Evolutionary conservation across 1,140 invertebrate species (phyloP).

Genomic region (Cephus cinctus): DNA sequence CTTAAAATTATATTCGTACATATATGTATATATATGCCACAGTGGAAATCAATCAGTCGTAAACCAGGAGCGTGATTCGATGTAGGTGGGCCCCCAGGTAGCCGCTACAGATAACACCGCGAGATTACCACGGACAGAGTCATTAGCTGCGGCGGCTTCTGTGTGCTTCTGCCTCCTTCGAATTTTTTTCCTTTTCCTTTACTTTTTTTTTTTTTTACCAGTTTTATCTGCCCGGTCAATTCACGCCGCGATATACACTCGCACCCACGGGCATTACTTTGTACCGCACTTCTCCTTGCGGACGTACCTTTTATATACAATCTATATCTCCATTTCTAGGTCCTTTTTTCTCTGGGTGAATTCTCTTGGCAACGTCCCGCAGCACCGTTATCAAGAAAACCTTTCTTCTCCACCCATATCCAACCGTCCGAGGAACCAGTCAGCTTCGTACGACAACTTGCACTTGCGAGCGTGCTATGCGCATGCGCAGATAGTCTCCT

Average conservation of each 20-base stretch:
- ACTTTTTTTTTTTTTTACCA: constrained; percentile 29
- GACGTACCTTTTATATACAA: no score
- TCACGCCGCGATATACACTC: constrained; percentile 37
- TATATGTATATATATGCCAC: no score
- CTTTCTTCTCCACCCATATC: no score
- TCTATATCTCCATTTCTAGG: constrained; percentile 7
- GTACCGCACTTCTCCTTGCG: constrained; percentile 20
- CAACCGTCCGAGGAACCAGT: no score
- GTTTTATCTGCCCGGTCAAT: constrained; percentile 43
- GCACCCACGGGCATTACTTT: no score
- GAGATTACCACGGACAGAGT: constrained; percentile 57
- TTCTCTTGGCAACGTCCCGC: not conserved
- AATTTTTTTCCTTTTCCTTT: constrained; percentile 29
- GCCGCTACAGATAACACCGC: constrained; percentile 55
- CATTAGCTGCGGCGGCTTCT: constrained; percentile 57
- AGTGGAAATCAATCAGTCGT: constrained; percentile 23
- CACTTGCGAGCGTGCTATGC: no score
- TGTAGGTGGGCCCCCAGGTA: constrained; percentile 57
- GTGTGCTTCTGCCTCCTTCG: constrained; percentile 37
- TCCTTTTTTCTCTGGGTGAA: constrained; percentile 4
- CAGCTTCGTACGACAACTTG: no score
- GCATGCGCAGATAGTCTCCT: constrained; percentile 17
- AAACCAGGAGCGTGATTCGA: constrained; percentile 49
- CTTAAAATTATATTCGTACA: no score
- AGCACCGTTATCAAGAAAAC: not conserved